Base-by-base conservation (phyloP, 1,140 invertebrate species). In the Pygmarrhopalites habei region DNA sequence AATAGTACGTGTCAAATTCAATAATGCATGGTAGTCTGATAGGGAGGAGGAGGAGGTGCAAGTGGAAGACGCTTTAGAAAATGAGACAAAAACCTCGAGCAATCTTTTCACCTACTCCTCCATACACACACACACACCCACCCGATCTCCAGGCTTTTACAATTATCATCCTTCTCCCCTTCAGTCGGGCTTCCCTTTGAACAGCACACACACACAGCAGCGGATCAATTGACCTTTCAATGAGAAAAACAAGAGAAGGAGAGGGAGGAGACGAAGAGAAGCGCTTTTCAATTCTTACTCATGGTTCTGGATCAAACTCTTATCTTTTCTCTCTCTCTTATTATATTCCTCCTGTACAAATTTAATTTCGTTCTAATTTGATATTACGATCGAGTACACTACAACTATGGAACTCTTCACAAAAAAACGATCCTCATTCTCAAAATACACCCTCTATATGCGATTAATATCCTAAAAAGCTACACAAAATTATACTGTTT, bases 1-100 rank as follows among this genome's bases (percentile, higher is more conserved):
- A 59, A 59, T 46, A 59, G 39, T 35, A 44, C 57, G 57, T 58
- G 56, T 59, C 57, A 59, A 59, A 59, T 59, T 59, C 57, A 59
- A 59, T 59, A 59, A 59, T 29, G 53, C 53, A 39, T 56, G 49
- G 49, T 52, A 52, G 49, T 7, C 25, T 52, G 49, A 52, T 52
- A 28, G 4, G 32, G 15, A 35, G 5, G 32, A 15, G 32, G 15
- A 35, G 5, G 25, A 52, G 49, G 49, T 26, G 49, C 49, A 52
- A 52, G 49, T 52, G 49, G 28, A 52, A 52, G 44, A 46, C 15
- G 14, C 5, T 7, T 28, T 26, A 26, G 23, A 26, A 26, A 58
- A 58, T 5, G 39, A 57, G 55, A 57, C 55, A 43, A 35, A 53
- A 44, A 21, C 35, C 10, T 28, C 14, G 25, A 43, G 14, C 49